Base-by-base conservation (phyloP, 2,797 vertebrate species). In the Craterocephalus amniculus region DNA sequence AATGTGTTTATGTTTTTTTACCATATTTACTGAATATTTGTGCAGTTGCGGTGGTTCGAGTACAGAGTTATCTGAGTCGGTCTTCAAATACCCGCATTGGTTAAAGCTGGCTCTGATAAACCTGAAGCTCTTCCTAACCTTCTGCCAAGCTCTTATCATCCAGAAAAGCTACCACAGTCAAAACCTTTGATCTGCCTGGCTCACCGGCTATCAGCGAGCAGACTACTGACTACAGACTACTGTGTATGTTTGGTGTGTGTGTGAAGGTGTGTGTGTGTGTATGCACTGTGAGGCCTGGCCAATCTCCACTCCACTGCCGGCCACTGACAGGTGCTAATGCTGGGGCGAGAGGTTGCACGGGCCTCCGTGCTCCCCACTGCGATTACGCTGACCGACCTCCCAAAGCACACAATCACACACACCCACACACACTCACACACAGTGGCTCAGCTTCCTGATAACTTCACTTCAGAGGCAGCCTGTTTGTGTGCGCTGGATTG, bases 241-340 rank as follows among this genome's bases (percentile, higher is more conserved):
- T 69, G 71, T 82, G 67, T 48, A 72, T 86, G 88, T 65, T 59
- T 36, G 57, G 52, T 43, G 76, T 86, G 89, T 26, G 67, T 74
- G 76, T 24, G 78, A 60, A 76, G 57, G 52, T 43, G 76, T 86
- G 89, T 26, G 67, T 74, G 76, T 24, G 78, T 81, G 89, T 48
- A 58, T 61, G 65, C n/a, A n/a, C 51, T 66, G 34, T 10, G 54
- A 68, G 78, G 92, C 86, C 96, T 96, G 96, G 90, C 84, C 91
- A 96, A 88, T 89, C 78, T 99, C 96, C 96, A 92, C 64, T 92
- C 95, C 90, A 95, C 96, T 93, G 92, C 78, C 82, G 79, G 89
- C 94, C 94, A 95, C 93, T 97, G 97, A 98, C 94, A 94, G 92
- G 91, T 93, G 91, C 94, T 98, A 98, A 97, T 96, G 91, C 86